Evolutionary conservation across 2,797 vertebrate species (phyloP), one percentile per base, ranked within the genome.

Genomic region (Cyclopterus lumpus): DNA sequence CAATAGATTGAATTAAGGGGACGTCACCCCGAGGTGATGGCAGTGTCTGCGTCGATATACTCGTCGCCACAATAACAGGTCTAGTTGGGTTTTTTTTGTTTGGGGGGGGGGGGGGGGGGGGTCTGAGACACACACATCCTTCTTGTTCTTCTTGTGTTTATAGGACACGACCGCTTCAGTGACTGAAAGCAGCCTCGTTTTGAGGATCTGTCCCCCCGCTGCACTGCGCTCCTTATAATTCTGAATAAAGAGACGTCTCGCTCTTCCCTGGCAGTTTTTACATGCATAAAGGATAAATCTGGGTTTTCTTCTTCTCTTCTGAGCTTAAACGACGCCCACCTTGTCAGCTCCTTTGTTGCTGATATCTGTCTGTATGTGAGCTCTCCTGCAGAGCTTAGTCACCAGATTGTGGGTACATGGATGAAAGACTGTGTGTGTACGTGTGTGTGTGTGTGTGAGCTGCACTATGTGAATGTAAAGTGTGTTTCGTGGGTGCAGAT

Each of bases 1-100:
- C 40, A 48, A 55, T 66, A 66, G 73, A 86, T 79, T 58, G 67
- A 84, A 81, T 86, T 81, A 86, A 84, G 76, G 73, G 53, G 78
- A 69, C 67, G 40, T 72, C 62, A 69, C 49, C 81, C 71, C 38
- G 36, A 81, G 88, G 79, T 66, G 71, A 42, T 70, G 59, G 73
- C 61, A 44, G 57, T 54, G 65, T 81, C 81, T 85, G 69, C 88
- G 83, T 83, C 77, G 73, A 82, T 81, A 71, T 30, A 71, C 32
- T 67, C 22, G 1, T 32, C 63, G 28, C 63, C 26, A 79, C 73
- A 71, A 57, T 73, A 76, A 79, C 53, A 61, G 26, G 48, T 26
- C 5, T 26, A n/a, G n/a, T n/a, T n/a, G n/a, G n/a, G 15, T 5
- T n/a, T n/a, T 28, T 14, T 28, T 14, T 14, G 42, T 36, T 12